Evolutionary conservation across 1,140 invertebrate species (phyloP).

Genomic region (Cotesia typhae): DNA sequence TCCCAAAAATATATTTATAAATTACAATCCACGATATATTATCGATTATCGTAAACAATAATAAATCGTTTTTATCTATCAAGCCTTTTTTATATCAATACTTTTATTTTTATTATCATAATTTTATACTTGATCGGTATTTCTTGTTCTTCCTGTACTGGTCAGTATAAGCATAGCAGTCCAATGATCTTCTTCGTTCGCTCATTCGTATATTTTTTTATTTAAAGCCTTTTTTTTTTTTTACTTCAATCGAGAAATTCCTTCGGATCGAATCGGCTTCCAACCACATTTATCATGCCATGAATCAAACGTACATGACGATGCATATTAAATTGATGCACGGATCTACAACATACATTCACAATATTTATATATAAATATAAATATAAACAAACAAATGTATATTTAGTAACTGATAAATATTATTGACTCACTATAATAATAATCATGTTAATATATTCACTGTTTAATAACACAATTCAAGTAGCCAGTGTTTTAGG

Average conservation of each 20-base stretch:
- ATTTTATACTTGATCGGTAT: constrained; percentile 18
- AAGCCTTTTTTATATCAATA: background rate
- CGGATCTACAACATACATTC: background rate
- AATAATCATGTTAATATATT: background rate
- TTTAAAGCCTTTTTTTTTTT: constrained; percentile 20
- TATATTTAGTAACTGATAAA: no score
- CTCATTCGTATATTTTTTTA: constrained; percentile 20
- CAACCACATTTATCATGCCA: background rate
- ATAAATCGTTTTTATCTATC: background rate
- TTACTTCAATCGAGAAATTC: constrained; percentile 21
- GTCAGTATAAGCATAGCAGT: constrained; percentile 22
- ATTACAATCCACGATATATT: no score
- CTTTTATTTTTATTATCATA: constrained; percentile 17
- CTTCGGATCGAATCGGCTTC: background rate
- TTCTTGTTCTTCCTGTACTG: constrained; percentile 13
- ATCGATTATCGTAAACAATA: background rate
- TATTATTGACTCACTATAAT: no score
- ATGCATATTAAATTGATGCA: constrained; percentile 22
- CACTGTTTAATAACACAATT: background rate
- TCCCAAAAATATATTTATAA: no score
- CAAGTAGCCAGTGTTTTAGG: constrained; percentile 1
- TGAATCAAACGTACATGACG: constrained; percentile 28
- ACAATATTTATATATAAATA: no score
- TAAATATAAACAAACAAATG: no score
- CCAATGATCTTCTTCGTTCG: constrained; percentile 24